These are phyloP conservation scores for Menidia beryllina DNA, from an alignment of 2,113 vertebrate species.

Conservation along the genomic window DNA sequence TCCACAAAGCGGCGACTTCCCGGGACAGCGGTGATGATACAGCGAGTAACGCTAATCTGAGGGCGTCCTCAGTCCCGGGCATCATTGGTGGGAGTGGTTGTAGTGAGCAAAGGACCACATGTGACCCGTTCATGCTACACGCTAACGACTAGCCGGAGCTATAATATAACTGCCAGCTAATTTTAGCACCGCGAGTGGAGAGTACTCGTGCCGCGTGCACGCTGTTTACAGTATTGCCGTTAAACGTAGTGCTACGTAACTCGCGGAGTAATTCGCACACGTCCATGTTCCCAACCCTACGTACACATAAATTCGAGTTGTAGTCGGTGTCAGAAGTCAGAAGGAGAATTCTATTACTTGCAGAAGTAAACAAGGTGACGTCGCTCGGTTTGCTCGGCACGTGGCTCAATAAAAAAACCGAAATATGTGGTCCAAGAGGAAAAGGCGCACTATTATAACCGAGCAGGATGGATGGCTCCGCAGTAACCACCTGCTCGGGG, in stretches of 20 bases:
- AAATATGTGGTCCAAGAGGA: constrained; percentile 18
- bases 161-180: not conserved
- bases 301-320: no score
- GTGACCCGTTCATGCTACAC: constrained; percentile 54
- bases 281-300: no score
- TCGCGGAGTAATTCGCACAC: not conserved
- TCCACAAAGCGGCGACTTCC: not conserved
- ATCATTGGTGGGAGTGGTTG: constrained; percentile 69
- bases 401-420: constrained; percentile 50
- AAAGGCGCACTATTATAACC: not conserved
- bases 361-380: constrained; percentile 82
- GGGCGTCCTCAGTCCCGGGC: constrained; percentile 23
- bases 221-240: not conserved
- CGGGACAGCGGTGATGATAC: not conserved
- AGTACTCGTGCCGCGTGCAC: not conserved
- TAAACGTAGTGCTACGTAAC: not conserved
- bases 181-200: constrained; percentile 15
- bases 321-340: not conserved
- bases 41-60: not conserved
- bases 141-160: constrained; percentile 26
- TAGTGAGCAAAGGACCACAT: constrained; percentile 48
- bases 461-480: not conserved
- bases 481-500: not conserved
- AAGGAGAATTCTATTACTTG: constrained; percentile 31
- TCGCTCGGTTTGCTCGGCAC: constrained; percentile 56